These are phyloP conservation scores for Sitobion miscanthi DNA, from an alignment of 1,140 invertebrate species.

Conservation along the genomic window DNA sequence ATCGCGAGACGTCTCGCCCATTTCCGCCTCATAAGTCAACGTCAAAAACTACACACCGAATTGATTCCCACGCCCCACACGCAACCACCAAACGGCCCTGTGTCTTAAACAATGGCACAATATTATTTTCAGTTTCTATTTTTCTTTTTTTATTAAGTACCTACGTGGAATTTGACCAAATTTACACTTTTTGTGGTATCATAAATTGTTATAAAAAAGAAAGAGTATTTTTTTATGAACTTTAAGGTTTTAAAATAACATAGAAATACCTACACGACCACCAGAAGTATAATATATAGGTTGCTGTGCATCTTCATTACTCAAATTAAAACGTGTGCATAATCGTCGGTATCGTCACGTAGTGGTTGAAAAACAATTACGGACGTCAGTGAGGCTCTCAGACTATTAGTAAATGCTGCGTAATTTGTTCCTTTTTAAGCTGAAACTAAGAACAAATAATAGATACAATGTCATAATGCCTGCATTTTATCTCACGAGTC, in stretches of 20 bases:
- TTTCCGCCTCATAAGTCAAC: conserved; percentile 25
- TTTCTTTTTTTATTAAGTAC: neutral
- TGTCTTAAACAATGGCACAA: neutral
- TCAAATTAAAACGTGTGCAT: neutral
- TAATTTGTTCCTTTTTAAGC: too few relatives aligned
- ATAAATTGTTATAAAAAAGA: neutral
- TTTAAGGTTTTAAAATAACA: neutral
- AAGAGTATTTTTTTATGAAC: neutral
- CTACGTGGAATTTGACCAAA: neutral
- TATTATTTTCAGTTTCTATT: neutral
- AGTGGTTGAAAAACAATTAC: neutral
- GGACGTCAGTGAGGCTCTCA: too few relatives aligned
- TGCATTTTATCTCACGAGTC: neutral
- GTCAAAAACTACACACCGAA: conserved; percentile 5
- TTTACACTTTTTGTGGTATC: neutral
- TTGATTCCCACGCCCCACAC: neutral
- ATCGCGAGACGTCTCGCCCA: conserved; percentile 4
- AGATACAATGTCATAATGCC: neutral
- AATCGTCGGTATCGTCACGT: neutral
- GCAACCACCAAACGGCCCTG: neutral
- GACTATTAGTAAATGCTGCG: too few relatives aligned
- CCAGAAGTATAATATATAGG: neutral
- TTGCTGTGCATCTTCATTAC: neutral
- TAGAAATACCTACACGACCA: neutral
- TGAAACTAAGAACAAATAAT: neutral